Percentiles rank a stretch among this genome's conserved stretches.
Evolutionary conservation across 1,140 invertebrate genomes (phyloP).

Genomic region (Conus ventricosus): DNA sequence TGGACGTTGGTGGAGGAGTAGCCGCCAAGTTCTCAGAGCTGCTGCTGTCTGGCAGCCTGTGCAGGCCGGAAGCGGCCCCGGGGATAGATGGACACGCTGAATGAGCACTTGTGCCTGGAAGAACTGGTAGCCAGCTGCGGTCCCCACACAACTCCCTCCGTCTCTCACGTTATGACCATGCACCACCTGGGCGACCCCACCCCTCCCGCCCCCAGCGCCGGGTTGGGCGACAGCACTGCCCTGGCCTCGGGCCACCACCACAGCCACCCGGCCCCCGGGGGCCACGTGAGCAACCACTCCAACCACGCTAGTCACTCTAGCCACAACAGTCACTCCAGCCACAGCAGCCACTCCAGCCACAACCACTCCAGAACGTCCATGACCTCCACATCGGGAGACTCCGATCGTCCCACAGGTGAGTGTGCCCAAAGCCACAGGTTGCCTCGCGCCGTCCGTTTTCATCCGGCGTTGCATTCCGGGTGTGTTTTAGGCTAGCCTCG

Average conservation of each 20-base stretch:
- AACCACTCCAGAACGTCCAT: conserved; percentile 16
- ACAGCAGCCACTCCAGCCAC: conserved; percentile 23
- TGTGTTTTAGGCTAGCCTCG: too few species aligned
- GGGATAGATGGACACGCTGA: conserved; percentile 64
- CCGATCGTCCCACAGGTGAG: conserved; percentile 30
- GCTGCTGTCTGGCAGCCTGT: conserved; percentile 3
- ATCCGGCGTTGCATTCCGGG: too few species aligned
- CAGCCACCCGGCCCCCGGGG: neutral
- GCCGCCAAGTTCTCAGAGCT: too few species aligned
- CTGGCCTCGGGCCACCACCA: conserved; percentile 31
- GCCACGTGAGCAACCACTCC: conserved; percentile 25
- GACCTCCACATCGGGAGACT: neutral
- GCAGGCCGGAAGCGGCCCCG: neutral
- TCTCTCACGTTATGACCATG: conserved; percentile 39
- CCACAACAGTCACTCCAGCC: conserved; percentile 18
- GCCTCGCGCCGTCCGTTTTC: too few species aligned
- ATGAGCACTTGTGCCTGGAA: conserved; percentile 65
- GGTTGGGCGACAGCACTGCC: conserved; percentile 2
- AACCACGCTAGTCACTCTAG: conserved; percentile 33
- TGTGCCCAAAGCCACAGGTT: too few species aligned
- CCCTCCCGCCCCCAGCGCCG: conserved; percentile 20
- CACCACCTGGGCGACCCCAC: conserved; percentile 40
- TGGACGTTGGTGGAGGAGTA: too few species aligned
- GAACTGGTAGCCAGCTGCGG: conserved; percentile 62
- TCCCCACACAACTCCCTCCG: neutral